Conservation (phyloP, 2,113 vertebrate genomes). For the Myrmophylax atrothorax region DNA sequence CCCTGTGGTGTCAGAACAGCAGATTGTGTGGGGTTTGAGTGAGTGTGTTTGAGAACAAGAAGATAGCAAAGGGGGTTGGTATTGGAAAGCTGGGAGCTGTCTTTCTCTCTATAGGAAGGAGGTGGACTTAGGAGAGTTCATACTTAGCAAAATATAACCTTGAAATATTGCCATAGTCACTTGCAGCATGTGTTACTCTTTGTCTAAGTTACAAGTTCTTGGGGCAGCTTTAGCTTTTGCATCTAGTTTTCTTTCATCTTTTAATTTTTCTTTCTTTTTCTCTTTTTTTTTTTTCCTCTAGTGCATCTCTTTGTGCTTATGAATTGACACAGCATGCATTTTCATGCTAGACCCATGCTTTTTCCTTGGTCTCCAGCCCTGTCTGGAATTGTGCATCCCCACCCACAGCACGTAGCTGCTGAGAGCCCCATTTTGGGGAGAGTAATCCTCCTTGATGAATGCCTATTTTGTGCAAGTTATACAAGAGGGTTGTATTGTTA, state of each 20-base stretch:
- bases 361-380: slow-evolving; percentile 71
- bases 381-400: slow-evolving; percentile 72
- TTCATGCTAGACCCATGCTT: slow-evolving; percentile 57
- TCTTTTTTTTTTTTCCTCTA: fast-evolving
- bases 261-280: fast-evolving
- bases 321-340: slow-evolving; percentile 64
- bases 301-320: slow-evolving; percentile 25
- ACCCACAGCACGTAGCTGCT: slow-evolving; percentile 70
- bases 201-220: not conserved
- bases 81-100: not conserved
- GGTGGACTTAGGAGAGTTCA: not conserved
- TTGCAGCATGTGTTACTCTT: not conserved
- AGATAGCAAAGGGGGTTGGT: not conserved
- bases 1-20: not conserved
- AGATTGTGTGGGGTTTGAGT: not conserved
- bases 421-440: slow-evolving; percentile 62
- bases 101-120: not conserved
- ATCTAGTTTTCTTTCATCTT: not conserved
- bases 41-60: not conserved
- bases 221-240: slow-evolving; percentile 4
- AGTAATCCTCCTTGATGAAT: slow-evolving; percentile 75
- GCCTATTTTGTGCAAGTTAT: slow-evolving; percentile 75
- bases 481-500: slow-evolving; percentile 76
- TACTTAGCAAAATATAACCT: not conserved
- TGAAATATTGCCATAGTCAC: not conserved